Evolutionary conservation across 1,140 invertebrate species (phyloP).

Genomic region (Liolophura sinensis): DNA sequence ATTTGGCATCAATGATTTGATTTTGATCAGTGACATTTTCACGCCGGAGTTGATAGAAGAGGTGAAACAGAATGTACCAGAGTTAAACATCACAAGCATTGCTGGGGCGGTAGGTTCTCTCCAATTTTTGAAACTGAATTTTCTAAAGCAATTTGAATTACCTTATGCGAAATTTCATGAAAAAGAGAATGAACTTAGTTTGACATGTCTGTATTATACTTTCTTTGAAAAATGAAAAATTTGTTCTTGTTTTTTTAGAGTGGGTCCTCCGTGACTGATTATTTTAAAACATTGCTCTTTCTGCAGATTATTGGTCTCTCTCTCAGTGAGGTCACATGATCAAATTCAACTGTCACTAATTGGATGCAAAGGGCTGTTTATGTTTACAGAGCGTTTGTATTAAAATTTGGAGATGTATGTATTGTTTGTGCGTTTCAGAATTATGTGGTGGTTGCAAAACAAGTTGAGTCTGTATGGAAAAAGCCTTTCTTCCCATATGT

Average conservation of each 20-base stretch:
- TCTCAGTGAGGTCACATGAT: neutral
- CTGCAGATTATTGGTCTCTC: neutral
- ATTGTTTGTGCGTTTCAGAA: neutral
- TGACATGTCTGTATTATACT: too few relatives aligned
- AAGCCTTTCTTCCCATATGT: slow-evolving; percentile 39
- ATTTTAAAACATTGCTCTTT: slow-evolving; percentile 1
- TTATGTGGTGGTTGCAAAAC: neutral
- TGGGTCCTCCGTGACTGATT: too few relatives aligned
- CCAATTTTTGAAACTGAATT: neutral
- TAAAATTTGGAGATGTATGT: neutral
- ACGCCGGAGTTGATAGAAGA: slow-evolving; percentile 19
- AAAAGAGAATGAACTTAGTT: neutral
- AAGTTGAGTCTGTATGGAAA: slow-evolving; percentile 22
- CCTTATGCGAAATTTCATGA: neutral
- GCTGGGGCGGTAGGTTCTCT: slow-evolving; percentile 21
- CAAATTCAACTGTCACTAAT: neutral
- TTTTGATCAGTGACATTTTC: slow-evolving; percentile 18
- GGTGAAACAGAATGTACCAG: slow-evolving; percentile 21
- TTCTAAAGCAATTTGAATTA: neutral
- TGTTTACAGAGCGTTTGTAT: neutral
- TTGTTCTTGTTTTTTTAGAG: too few relatives aligned
- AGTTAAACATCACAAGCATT: slow-evolving; percentile 27
- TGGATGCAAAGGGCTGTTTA: neutral
- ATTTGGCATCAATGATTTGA: slow-evolving; percentile 16
- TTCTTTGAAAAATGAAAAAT: too few relatives aligned